Evolutionary conservation across 1,140 invertebrate species (phyloP).

Genomic region (Linepithema humile): DNA sequence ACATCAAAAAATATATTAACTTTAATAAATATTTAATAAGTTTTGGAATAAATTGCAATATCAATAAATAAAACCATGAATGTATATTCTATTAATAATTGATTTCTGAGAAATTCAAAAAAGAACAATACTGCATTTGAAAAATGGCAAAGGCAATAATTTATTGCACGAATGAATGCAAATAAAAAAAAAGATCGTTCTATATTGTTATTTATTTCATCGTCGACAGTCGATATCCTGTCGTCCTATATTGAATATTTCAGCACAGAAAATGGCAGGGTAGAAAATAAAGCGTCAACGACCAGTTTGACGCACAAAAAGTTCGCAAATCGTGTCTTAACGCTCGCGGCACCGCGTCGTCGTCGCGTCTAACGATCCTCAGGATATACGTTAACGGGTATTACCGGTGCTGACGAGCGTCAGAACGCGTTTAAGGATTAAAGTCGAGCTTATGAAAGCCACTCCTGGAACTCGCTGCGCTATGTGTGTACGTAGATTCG

Average conservation of each 20-base stretch:
- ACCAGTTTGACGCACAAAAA: constrained; percentile 54
- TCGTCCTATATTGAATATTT: constrained; percentile 7
- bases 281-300: constrained; percentile 23
- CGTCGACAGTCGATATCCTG: neutral
- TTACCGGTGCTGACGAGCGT: constrained; percentile 62
- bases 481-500: constrained; percentile 69
- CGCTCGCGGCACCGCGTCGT: constrained; percentile 21
- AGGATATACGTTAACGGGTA: constrained; percentile 62
- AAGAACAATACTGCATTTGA: neutral
- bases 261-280: neutral
- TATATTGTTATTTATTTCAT: constrained; percentile 9
- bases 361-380: constrained; percentile 39
- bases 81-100: neutral
- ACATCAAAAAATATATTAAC: neutral
- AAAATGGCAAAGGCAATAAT: neutral
- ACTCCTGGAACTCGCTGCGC: constrained; percentile 63
- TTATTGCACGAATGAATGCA: neutral
- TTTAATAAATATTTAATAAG: neutral
- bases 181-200: neutral
- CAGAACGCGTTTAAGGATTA: constrained; percentile 70
- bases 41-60: no score
- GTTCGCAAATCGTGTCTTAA: constrained; percentile 54
- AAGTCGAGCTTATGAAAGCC: constrained; percentile 70
- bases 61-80: no score
- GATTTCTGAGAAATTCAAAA: neutral